A percentile compares a stretch with the other conserved stretches of the same genome.
Conservation (phyloP, 1,140 invertebrate species). For the Drosophila subpulchrella region DNA sequence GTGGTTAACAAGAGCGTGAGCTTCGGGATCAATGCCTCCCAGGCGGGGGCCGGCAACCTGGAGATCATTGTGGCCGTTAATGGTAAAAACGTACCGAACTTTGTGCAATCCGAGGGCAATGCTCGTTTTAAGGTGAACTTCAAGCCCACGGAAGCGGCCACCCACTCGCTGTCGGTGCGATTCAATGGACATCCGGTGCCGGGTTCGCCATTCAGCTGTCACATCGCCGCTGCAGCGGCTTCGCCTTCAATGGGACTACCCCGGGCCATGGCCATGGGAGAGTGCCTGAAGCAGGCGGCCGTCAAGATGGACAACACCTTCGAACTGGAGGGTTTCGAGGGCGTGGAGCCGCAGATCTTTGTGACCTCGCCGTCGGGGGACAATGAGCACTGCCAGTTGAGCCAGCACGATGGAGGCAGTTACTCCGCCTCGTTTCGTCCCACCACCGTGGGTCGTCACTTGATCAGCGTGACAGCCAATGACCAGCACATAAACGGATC, state of each 20-base stretch:
- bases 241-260: conserved; percentile 79
- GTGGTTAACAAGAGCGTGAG: conserved; percentile 96
- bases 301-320: conserved; percentile 85
- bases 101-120: conserved; percentile 98
- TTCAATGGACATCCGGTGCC: conserved; percentile 98
- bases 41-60: conserved; percentile 95
- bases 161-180: conserved; percentile 95
- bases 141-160: conserved; percentile 95
- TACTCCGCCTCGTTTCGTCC: conserved; percentile 92
- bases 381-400: conserved; percentile 88
- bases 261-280: conserved; percentile 86
- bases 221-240: conserved; percentile 86
- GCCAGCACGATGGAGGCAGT: conserved; percentile 86
- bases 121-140: conserved; percentile 98
- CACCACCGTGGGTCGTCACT: conserved; percentile 93
- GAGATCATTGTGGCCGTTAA: conserved; percentile 99
- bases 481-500: conserved; percentile 94
- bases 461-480: conserved; percentile 91
- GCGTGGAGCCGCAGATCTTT: conserved; percentile 88
- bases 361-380: conserved; percentile 92
- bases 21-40: conserved; percentile 93
- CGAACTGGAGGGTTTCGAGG: conserved; percentile 84
- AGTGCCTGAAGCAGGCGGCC: conserved; percentile 87
- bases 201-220: conserved; percentile 95
- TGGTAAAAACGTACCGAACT: conserved; percentile 98